phyloP scores from a whole-genome alignment of 2,888 invertebrate genomes.

The Cremastinae sp. region DNA sequence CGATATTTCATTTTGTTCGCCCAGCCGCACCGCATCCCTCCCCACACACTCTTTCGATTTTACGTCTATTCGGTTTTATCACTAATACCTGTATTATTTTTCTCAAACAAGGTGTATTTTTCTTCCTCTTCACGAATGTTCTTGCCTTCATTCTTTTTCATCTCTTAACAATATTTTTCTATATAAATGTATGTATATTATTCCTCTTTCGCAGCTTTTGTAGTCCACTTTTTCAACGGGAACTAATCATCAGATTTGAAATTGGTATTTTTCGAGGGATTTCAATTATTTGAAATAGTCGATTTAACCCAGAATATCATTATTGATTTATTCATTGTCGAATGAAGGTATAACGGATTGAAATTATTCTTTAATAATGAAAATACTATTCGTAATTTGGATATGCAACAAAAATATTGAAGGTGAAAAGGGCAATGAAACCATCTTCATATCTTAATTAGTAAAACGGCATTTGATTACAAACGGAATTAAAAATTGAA shows the following conservation, averaged over 20 bases:
- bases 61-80: constrained; percentile 54
- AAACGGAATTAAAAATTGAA: neutral
- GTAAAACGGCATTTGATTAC: neutral
- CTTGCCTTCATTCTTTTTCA: neutral
- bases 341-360: too few species aligned
- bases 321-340: too few species aligned
- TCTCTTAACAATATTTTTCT: neutral
- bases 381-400: too few species aligned
- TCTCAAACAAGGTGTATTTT: neutral
- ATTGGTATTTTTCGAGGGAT: too few species aligned
- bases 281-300: too few species aligned
- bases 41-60: constrained; percentile 30
- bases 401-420: constrained; percentile 7
- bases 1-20: constrained; percentile 69
- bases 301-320: too few species aligned
- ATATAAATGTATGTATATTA: too few species aligned
- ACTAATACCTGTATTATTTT: neutral
- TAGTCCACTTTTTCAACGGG: too few species aligned
- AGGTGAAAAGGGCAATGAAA: constrained; percentile 13
- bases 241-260: too few species aligned
- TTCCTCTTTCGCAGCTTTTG: too few species aligned
- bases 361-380: too few species aligned
- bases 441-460: neutral
- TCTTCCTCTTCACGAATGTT: neutral
- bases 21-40: constrained; percentile 22